Conservation (phyloP, 2,797 vertebrate genomes). For the Crenuchus spilurus region DNA sequence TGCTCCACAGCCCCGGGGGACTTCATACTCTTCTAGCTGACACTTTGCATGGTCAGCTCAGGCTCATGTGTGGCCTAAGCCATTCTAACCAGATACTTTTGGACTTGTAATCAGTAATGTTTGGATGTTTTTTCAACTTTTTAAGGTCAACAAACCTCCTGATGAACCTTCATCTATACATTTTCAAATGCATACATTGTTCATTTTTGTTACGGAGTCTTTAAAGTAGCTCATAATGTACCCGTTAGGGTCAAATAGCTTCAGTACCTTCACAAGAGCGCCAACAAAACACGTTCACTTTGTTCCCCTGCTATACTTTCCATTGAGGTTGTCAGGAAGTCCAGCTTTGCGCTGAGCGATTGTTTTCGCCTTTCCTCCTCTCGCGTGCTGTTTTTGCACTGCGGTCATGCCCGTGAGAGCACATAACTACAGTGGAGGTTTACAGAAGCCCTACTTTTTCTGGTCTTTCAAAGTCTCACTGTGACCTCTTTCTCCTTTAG, state of each 20-base stretch:
- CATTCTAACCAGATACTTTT: not conserved
- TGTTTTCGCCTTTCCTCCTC: conserved; percentile 55
- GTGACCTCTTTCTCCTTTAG: conserved; percentile 23
- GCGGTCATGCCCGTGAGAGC: conserved; percentile 37
- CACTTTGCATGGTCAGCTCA: not conserved
- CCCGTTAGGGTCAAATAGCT: not conserved
- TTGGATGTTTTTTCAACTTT: no score
- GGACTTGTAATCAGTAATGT: no score
- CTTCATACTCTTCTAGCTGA: not conserved
- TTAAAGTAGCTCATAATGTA: not conserved
- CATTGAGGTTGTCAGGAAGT: conserved; percentile 52
- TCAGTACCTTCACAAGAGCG: conserved; percentile 15
- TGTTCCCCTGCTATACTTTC: conserved; percentile 61
- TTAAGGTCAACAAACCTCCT: no score
- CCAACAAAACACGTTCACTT: conserved; percentile 12
- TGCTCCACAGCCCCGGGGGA: not conserved
- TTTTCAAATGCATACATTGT: not conserved
- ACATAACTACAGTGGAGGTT: conserved; percentile 33
- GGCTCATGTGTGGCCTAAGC: not conserved
- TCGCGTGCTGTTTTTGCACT: conserved; percentile 35
- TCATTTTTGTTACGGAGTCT: not conserved
- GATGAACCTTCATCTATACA: not conserved
- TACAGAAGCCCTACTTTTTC: conserved; percentile 57
- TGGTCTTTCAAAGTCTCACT: conserved; percentile 53
- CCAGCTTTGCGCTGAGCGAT: conserved; percentile 46